Evolutionary conservation across 2,797 vertebrate genomes (phyloP), one percentile per base, ranked within the genome.

Genomic region (Miichthys miiuy): DNA sequence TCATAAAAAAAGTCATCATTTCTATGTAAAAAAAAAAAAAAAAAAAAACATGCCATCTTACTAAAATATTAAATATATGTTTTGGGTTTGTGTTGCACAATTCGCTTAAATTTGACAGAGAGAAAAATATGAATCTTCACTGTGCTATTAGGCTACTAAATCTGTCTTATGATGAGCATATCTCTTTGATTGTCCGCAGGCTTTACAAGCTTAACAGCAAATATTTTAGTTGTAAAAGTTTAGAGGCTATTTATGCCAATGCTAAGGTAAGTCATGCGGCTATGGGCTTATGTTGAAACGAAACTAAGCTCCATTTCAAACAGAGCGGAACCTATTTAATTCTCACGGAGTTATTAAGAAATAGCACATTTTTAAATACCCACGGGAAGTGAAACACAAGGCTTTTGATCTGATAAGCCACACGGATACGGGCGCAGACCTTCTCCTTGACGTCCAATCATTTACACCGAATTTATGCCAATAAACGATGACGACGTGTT

Each of bases 401-500:
- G 51, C n/a, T 27, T 80, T 86, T 64, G 65, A 90, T 91, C 79
- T 77, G 81, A 87, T 81, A 82, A 81, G 20, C 1, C 50, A 17
- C 47, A 3, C 34, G 58, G 56, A 79, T 80, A 11, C 10, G 68
- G 14, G 63, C 46, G 3, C 25, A 20, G 52, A 41, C 48, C 61
- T 70, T 65, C 51, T 63, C 25, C 55, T 47, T 61, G 42, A 79
- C 80, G 60, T 75, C 17, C 77, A 47, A 44, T 72, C 51, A 75
- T 81, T 87, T 77, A 82, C 75, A 56, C 16, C 55, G 44, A 62
- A 83, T 88, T 68, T 73, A 20, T 55, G 79, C 67, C 87, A 86
- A 86, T 81, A 87, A 88, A 84, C 82, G 58, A 75, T 4, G 57
- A 54, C 12, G 77, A 84, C 80, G 61, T 79, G 68, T 48, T 90